Conservation (phyloP, 1,140 invertebrate species). For the Drosophila simulans region DNA sequence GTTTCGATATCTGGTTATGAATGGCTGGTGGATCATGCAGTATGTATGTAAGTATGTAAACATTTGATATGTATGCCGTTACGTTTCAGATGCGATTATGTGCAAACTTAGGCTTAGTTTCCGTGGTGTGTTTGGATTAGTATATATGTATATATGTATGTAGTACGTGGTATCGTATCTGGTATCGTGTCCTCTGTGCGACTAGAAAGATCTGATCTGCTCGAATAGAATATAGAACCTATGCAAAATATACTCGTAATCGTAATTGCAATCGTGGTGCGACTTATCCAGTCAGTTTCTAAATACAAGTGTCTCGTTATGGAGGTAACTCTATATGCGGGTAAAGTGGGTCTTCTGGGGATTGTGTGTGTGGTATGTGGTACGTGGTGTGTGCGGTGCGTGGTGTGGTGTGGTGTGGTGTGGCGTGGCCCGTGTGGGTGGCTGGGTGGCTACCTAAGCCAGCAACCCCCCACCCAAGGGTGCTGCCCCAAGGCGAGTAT, state of each 20-base stretch:
- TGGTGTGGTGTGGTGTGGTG: slow-evolving; percentile 13
- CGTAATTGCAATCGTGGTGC: slow-evolving; percentile 46
- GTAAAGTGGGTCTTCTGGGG: slow-evolving; percentile 1
- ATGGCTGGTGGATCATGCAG: slow-evolving; percentile 52
- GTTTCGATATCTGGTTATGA: slow-evolving; percentile 43
- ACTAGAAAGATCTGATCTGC: slow-evolving; percentile 36
- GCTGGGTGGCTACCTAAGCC: slow-evolving; percentile 15
- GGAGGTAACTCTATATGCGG: slow-evolving; percentile 45
- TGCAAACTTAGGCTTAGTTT: slow-evolving; percentile 41
- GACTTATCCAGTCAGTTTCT: slow-evolving; percentile 59
- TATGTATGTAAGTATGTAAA: slow-evolving; percentile 63
- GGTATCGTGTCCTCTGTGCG: slow-evolving; percentile 31
- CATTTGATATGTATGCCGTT: slow-evolving; percentile 81
- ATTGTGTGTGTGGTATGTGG: slow-evolving; percentile 21
- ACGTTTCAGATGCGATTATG: slow-evolving; percentile 69
- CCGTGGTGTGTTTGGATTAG: slow-evolving; percentile 5
- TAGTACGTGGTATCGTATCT: not conserved
- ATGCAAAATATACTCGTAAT: slow-evolving; percentile 73
- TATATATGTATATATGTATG: not conserved
- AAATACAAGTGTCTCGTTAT: slow-evolving; percentile 40
- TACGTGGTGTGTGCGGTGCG: slow-evolving; percentile 17
- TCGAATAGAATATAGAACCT: slow-evolving; percentile 51
- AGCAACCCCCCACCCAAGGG: slow-evolving; percentile 31
- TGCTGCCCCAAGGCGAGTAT: slow-evolving; percentile 77
- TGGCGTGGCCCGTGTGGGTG: slow-evolving; percentile 24